Percentiles rank a stretch among this genome's conserved stretches.
Conservation (phyloP, 2,888 invertebrate species). For the Yponomeuta evonymella region DNA sequence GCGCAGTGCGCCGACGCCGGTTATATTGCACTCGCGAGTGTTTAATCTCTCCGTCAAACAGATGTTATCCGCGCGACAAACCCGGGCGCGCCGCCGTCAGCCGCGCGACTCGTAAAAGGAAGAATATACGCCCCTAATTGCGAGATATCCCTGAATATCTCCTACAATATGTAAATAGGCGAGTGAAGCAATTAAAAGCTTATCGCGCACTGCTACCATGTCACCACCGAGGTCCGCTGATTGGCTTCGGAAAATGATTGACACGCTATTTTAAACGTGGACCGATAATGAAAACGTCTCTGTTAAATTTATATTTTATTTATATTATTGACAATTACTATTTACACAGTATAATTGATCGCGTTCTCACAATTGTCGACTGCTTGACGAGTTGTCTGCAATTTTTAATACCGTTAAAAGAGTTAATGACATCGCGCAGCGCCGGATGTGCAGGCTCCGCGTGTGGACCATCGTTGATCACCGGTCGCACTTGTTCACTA, state of each 20-base stretch:
- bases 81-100: slow-evolving; percentile 28
- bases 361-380: slow-evolving; percentile 74
- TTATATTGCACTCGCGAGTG: slow-evolving; percentile 27
- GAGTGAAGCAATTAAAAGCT: slow-evolving; percentile 72
- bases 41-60: slow-evolving; percentile 62
- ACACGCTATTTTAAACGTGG: slow-evolving; percentile 65
- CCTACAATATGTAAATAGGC: slow-evolving; percentile 72
- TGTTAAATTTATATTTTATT: slow-evolving; percentile 62
- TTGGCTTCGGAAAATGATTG: slow-evolving; percentile 72
- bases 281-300: slow-evolving; percentile 69
- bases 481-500: slow-evolving; percentile 6
- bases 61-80: slow-evolving; percentile 60
- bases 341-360: slow-evolving; percentile 72
- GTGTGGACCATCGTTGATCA: background rate
- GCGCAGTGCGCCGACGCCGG: background rate
- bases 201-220: slow-evolving; percentile 60
- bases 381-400: slow-evolving; percentile 57
- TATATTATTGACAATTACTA: slow-evolving; percentile 70
- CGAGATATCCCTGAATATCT: slow-evolving; percentile 67
- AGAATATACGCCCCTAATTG: slow-evolving; percentile 69
- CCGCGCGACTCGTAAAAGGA: slow-evolving; percentile 58
- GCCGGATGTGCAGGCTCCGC: slow-evolving; percentile 6
- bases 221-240: slow-evolving; percentile 40
- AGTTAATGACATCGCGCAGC: background rate
- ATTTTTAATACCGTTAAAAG: slow-evolving; percentile 52